phyloP scores from a whole-genome alignment of 2,888 invertebrate genomes.

The Melanotus villosus region DNA sequence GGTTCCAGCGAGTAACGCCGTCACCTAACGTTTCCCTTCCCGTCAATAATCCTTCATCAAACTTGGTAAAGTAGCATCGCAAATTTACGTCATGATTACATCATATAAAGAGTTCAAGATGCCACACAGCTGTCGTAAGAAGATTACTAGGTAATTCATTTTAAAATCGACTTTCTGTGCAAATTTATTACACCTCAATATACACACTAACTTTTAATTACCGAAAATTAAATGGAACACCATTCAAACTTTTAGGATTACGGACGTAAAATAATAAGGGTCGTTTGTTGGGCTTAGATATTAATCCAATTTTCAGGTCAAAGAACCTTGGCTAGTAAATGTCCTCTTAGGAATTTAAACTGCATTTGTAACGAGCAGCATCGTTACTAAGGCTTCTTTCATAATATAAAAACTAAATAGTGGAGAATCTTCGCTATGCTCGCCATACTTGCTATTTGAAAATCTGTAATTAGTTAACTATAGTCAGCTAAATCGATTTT shows the following conservation, averaged over 20 bases:
- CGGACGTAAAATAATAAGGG: too few relatives aligned
- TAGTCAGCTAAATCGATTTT: too few relatives aligned
- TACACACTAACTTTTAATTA: not conserved
- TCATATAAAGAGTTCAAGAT: not conserved
- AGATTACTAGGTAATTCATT: constrained; percentile 4
- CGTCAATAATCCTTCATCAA: constrained; percentile 14
- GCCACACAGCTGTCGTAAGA: constrained; percentile 7
- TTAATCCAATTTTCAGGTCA: too few relatives aligned
- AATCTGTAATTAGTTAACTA: too few relatives aligned
- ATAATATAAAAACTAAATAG: too few relatives aligned
- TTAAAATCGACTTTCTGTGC: not conserved
- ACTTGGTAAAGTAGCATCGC: constrained; percentile 10
- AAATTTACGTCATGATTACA: not conserved
- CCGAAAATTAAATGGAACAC: not conserved
- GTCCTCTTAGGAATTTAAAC: too few relatives aligned
- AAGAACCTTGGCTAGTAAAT: too few relatives aligned
- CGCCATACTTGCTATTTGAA: too few relatives aligned
- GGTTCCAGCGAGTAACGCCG: not conserved
- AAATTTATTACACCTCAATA: constrained; percentile 8
- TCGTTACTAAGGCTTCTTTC: too few relatives aligned
- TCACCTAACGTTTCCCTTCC: constrained; percentile 14
- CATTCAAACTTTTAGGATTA: not conserved
- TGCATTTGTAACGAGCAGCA: too few relatives aligned
- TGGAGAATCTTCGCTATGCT: too few relatives aligned
- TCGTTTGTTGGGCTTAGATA: too few relatives aligned